Evolutionary conservation across 2,797 vertebrate species (phyloP).

Genomic region (Schizothorax lantsangensis): DNA sequence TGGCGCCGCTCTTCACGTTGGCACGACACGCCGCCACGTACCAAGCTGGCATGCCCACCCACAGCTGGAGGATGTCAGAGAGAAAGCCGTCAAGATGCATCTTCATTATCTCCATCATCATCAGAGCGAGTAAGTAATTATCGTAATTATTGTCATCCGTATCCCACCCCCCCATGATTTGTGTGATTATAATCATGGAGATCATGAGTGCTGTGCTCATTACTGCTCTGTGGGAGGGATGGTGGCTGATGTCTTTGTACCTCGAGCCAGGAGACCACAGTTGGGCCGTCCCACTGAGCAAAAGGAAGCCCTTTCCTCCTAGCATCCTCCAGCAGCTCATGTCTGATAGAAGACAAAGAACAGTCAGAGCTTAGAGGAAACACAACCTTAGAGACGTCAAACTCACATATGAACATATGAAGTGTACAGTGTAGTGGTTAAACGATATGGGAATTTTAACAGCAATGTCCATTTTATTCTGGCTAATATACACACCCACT

Average conservation of each 20-base stretch:
- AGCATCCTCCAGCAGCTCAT: slow-evolving; percentile 94
- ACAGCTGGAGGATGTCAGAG: slow-evolving; percentile 80
- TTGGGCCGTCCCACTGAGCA: slow-evolving; percentile 96
- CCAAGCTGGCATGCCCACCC: slow-evolving; percentile 98
- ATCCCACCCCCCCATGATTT: slow-evolving; percentile 33
- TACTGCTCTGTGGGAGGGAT: slow-evolving; percentile 30
- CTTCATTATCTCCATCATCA: slow-evolving; percentile 35
- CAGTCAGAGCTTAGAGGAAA: background rate
- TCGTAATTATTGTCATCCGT: slow-evolving; percentile 58
- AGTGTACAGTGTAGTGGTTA: background rate
- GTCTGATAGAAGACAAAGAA: slow-evolving; percentile 73
- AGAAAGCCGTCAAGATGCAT: slow-evolving; percentile 46
- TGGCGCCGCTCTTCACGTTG: slow-evolving; percentile 96
- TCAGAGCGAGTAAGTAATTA: slow-evolving; percentile 36
- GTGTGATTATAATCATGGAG: slow-evolving; percentile 51
- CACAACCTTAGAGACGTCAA: background rate
- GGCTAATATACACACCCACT: background rate
- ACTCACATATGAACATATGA: slow-evolving; percentile 16
- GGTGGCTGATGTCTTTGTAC: slow-evolving; percentile 68
- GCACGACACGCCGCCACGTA: slow-evolving; percentile 95
- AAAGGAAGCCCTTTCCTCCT: slow-evolving; percentile 92
- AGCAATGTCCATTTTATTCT: background rate
- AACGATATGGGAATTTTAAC: background rate
- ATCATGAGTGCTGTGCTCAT: slow-evolving; percentile 36
- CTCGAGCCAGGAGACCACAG: slow-evolving; percentile 97